Evolutionary conservation across 2,888 invertebrate genomes (phyloP).

Genomic region (Drosophila neutralis): DNA sequence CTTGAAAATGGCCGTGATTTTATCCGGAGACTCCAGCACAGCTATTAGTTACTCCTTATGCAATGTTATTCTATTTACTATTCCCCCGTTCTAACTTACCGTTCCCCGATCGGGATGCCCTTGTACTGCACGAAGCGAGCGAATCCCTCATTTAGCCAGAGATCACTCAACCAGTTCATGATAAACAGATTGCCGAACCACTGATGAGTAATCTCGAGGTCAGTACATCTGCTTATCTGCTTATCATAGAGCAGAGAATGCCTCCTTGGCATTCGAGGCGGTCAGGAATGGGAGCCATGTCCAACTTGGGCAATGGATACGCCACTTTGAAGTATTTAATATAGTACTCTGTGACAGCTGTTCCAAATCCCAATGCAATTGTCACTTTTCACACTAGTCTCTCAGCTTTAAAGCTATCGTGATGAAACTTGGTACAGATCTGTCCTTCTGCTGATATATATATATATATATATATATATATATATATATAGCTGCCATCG

Average conservation of each 20-base stretch:
- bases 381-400: too few species aligned
- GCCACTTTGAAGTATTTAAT: conserved; percentile 92
- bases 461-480: too few species aligned
- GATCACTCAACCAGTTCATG: conserved; percentile 96
- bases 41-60: conserved; percentile 86
- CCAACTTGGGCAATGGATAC: conserved; percentile 94
- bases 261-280: conserved; percentile 93
- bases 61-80: background rate
- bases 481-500: too few species aligned
- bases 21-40: conserved; percentile 90
- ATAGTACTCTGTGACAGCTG: conserved; percentile 88
- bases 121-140: conserved; percentile 95
- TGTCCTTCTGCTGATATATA: background rate
- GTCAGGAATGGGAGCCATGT: conserved; percentile 82
- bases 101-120: conserved; percentile 92
- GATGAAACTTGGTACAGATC: background rate
- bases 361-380: conserved; percentile 86
- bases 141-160: conserved; percentile 97
- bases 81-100: conserved; percentile 84
- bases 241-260: conserved; percentile 94
- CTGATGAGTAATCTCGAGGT: conserved; percentile 98
- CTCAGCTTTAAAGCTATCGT: background rate
- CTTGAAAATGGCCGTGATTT: conserved; percentile 96
- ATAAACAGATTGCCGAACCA: conserved; percentile 97
- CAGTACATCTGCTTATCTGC: conserved; percentile 90